Percentiles rank a stretch among this genome's conserved stretches.
Conservation (phyloP, 2,888 invertebrate species). For the Poecilobothrus nobilitatus region DNA sequence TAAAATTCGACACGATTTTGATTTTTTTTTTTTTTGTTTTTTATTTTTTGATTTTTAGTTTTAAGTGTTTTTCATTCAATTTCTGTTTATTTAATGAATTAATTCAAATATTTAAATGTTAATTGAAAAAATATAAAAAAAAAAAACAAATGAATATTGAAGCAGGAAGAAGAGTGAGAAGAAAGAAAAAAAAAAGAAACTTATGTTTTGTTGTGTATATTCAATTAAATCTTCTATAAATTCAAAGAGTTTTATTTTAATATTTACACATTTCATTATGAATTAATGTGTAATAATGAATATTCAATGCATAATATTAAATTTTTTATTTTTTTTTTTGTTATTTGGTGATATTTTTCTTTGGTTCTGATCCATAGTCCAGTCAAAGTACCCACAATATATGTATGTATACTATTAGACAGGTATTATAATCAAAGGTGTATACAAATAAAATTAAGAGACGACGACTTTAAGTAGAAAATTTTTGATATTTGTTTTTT, state of each 20-base stretch:
- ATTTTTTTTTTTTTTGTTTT: neutral
- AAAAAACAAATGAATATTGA: too few species aligned
- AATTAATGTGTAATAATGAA: constrained; percentile 5
- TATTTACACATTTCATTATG: constrained; percentile 1
- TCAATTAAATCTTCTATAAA: constrained; percentile 1
- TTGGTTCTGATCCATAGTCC: too few species aligned
- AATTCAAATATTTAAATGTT: neutral
- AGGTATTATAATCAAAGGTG: too few species aligned
- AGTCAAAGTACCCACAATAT: too few species aligned
- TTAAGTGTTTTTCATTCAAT: constrained; percentile 3
- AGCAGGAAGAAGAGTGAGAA: too few species aligned
- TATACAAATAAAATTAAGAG: neutral
- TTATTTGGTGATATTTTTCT: too few species aligned
- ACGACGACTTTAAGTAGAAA: neutral
- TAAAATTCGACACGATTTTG: neutral
- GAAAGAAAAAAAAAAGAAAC: too few species aligned
- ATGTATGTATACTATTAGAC: too few species aligned
- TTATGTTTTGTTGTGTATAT: neutral
- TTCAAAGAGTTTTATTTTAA: neutral
- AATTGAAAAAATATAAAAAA: neutral
- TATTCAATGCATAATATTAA: neutral
- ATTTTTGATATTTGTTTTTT: neutral
- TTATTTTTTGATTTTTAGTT: neutral
- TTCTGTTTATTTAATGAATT: constrained; percentile 3
- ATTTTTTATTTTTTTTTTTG: too few species aligned